Evolutionary conservation across 2,113 vertebrate genomes (phyloP).

Genomic region (Anhinga anhinga): DNA sequence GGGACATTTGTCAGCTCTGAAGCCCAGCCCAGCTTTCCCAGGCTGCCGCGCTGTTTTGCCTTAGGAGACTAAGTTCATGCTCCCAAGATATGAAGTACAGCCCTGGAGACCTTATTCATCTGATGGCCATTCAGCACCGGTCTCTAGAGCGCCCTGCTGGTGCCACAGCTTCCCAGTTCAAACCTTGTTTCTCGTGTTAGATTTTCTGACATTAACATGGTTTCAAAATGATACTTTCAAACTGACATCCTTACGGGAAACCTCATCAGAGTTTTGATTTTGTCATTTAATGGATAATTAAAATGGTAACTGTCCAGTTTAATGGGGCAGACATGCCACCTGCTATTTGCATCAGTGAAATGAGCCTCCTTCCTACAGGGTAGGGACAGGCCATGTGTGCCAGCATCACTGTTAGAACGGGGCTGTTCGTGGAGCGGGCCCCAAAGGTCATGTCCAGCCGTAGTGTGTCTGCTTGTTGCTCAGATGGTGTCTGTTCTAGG

Average conservation of each 20-base stretch:
- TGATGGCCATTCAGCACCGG: neutral
- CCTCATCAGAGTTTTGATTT: neutral
- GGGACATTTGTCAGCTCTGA: neutral
- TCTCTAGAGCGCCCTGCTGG: neutral
- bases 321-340: neutral
- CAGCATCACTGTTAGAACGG: neutral
- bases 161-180: neutral
- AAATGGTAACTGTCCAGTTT: neutral
- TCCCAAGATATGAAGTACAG: neutral
- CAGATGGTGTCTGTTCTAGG: neutral
- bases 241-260: neutral
- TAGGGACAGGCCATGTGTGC: neutral
- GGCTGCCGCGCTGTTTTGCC: neutral
- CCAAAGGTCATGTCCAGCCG: neutral
- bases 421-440: fast-evolving
- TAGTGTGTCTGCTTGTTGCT: neutral
- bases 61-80: neutral
- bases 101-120: neutral
- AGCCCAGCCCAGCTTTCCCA: neutral
- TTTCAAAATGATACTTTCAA: neutral
- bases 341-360: neutral
- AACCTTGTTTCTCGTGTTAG: neutral
- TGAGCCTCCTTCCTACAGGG: neutral
- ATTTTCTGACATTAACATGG: neutral
- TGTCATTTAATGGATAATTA: neutral